Conservation (phyloP, 53 echinoderm and acorn worm genomes). For the Apostichopus leukothele region DNA sequence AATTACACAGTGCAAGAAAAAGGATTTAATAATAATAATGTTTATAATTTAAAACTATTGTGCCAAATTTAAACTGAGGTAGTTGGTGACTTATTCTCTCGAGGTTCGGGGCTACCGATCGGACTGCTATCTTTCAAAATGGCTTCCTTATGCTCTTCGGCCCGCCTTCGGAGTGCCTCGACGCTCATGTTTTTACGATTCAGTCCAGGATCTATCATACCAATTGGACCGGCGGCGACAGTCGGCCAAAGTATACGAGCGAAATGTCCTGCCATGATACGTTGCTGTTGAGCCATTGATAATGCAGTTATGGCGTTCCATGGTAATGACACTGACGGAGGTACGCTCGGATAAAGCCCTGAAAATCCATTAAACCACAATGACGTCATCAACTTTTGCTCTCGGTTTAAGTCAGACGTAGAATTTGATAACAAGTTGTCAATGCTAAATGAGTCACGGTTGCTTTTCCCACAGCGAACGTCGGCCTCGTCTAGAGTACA, state of each 20-base stretch:
- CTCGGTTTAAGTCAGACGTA: conserved; percentile 58
- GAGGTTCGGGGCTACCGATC: conserved; percentile 31
- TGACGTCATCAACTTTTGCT: conserved; percentile 62
- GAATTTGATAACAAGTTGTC: conserved; percentile 80
- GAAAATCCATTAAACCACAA: conserved; percentile 56
- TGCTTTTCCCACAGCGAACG: conserved; percentile 20
- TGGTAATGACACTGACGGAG: conserved; percentile 53
- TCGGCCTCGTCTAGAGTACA: conserved; percentile 37
- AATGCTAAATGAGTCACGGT: conserved; percentile 72
- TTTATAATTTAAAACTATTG: not conserved
- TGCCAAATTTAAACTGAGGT: conserved; percentile 13
- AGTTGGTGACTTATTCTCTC: conserved; percentile 30
- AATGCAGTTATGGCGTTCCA: conserved; percentile 63
- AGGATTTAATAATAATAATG: not conserved
- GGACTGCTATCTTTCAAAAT: conserved; percentile 46
- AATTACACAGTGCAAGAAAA: not conserved
- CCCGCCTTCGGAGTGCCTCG: conserved; percentile 75
- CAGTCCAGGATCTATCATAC: conserved; percentile 56
- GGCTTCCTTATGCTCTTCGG: conserved; percentile 80
- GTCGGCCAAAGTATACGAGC: conserved; percentile 49
- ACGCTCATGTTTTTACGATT: conserved; percentile 88
- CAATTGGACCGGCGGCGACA: conserved; percentile 52
- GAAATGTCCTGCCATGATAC: conserved; percentile 61
- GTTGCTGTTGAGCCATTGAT: conserved; percentile 50
- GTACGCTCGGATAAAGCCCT: conserved; percentile 47